A percentile compares a stretch with the other conserved stretches of the same genome.
phyloP scores from a whole-genome alignment of 2,888 invertebrate species.

The Lasioglossum vierecki region DNA sequence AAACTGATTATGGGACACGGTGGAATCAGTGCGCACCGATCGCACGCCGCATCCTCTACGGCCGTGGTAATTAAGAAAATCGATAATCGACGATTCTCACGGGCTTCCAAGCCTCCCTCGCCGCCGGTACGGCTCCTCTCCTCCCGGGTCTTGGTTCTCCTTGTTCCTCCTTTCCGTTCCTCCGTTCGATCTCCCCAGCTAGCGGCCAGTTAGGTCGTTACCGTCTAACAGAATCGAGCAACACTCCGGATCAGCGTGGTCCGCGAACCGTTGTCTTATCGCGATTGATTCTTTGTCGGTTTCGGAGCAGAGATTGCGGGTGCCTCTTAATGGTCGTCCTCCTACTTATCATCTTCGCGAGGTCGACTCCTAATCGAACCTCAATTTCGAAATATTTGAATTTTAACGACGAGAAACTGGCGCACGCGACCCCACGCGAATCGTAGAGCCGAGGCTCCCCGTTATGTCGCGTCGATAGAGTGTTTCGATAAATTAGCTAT shows the following conservation, averaged over 20 bases:
- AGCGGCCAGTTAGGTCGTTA: constrained; percentile 52
- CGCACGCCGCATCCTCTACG: background rate
- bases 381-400: background rate
- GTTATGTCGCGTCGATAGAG: constrained; percentile 15
- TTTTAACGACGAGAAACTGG: background rate
- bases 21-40: constrained; percentile 36
- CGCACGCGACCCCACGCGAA: background rate
- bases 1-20: constrained; percentile 2
- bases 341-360: background rate
- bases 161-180: too few relatives aligned
- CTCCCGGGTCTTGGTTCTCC: background rate
- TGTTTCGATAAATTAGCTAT: constrained; percentile 55
- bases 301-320: constrained; percentile 51
- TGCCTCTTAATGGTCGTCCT: constrained; percentile 22
- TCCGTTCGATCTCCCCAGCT: background rate
- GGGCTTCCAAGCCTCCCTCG: background rate
- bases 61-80: constrained; percentile 50
- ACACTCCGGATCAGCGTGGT: constrained; percentile 52
- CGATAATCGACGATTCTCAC: constrained; percentile 39
- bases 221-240: constrained; percentile 65
- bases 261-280: background rate
- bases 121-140: background rate
- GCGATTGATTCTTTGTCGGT: background rate
- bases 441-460: background rate
- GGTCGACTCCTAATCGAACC: background rate